A percentile compares a stretch with the other conserved stretches of the same genome.
Evolutionary conservation across 2,113 vertebrate genomes (phyloP).

Genomic region (Macquaria ambigua): DNA sequence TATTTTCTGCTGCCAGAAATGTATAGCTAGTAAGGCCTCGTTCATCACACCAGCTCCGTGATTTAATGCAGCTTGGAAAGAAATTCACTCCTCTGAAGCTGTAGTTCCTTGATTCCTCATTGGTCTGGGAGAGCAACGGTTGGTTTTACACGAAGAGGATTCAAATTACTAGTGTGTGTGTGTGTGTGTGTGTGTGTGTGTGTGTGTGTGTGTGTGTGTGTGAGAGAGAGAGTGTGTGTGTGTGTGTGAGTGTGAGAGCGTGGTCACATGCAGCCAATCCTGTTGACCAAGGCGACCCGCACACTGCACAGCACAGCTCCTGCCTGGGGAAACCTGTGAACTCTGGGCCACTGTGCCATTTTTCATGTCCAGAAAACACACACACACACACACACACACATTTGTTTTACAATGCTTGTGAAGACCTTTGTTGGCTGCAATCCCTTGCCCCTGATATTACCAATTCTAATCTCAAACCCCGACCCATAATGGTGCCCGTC

Average conservation of each 20-base stretch:
- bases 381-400: background rate
- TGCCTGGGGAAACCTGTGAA: constrained; percentile 48
- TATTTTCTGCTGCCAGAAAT: constrained; percentile 56
- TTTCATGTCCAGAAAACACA: constrained; percentile 34
- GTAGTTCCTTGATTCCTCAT: constrained; percentile 21
- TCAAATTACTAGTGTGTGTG: constrained; percentile 19
- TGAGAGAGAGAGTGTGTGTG: no score
- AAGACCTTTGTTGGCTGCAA: background rate
- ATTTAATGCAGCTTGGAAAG: constrained; percentile 24
- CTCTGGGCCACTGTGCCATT: constrained; percentile 14
- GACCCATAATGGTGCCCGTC: background rate
- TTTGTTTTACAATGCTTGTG: background rate
- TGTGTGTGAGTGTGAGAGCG: background rate
- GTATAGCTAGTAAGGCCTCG: constrained; percentile 35
- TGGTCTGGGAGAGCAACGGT: constrained; percentile 11
- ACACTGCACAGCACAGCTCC: constrained; percentile 8
- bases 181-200: background rate
- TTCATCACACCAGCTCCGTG: constrained; percentile 47
- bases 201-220: no score
- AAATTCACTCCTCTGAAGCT: constrained; percentile 5
- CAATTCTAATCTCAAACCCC: no score
- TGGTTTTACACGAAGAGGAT: constrained; percentile 17
- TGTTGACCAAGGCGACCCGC: background rate
- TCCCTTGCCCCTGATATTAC: background rate
- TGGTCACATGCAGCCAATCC: constrained; percentile 13